Conservation (phyloP, 2,888 invertebrate species). For the Amblyjoppa proteus region DNA sequence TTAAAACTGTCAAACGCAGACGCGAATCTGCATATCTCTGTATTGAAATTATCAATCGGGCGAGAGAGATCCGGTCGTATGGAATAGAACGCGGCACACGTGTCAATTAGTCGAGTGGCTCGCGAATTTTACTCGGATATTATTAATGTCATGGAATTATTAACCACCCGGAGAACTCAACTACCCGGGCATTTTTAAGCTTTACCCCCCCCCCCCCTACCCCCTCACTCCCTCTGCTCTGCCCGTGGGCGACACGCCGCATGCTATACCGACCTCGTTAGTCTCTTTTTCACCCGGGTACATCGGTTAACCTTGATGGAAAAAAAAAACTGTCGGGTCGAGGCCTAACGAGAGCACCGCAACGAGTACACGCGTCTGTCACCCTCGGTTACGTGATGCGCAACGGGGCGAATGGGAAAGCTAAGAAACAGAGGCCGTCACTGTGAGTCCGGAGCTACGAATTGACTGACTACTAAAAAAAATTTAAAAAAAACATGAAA, state of each 20-base stretch:
- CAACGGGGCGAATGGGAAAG: no score
- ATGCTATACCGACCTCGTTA: slow-evolving; percentile 33
- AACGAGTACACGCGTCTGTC: slow-evolving; percentile 20
- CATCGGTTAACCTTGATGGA: slow-evolving; percentile 33
- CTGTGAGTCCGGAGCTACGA: no score
- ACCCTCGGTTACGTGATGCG: neutral
- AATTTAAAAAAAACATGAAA: no score
- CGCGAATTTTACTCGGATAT: slow-evolving; percentile 26
- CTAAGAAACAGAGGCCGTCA: no score
- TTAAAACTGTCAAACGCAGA: slow-evolving; percentile 1
- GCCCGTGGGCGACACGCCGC: neutral
- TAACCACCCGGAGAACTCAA: slow-evolving; percentile 19
- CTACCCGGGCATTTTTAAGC: slow-evolving; percentile 20
- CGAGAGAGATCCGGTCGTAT: neutral
- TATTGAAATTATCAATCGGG: neutral
- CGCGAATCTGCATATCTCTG: neutral
- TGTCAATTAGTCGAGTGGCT: slow-evolving; percentile 43
- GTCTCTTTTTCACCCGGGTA: slow-evolving; percentile 3
- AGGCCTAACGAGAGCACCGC: slow-evolving; percentile 32
- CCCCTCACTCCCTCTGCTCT: no score
- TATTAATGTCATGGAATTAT: slow-evolving; percentile 52
- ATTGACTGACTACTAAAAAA: no score
- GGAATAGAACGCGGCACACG: neutral
- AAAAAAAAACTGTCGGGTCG: slow-evolving; percentile 42
- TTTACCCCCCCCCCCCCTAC: neutral